Base-by-base conservation (phyloP, 2,797 vertebrate genomes). In the Sebastiscus albofasciatus region DNA sequence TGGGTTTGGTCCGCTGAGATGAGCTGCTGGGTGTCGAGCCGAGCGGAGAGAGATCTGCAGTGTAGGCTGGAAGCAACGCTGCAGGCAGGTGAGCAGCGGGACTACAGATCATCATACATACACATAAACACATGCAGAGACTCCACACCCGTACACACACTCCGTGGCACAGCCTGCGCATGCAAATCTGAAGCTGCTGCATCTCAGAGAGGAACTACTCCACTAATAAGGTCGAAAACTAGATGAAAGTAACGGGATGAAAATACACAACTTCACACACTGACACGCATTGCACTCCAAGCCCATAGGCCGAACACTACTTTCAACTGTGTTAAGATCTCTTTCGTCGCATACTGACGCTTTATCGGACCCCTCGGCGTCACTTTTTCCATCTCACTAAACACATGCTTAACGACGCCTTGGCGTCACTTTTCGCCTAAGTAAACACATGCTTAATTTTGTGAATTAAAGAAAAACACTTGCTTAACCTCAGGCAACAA, bases 1-100 rank as follows among this genome's bases (percentile, higher is more conserved):
- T 90, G 67, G 81, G 81, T 87, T 86, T 77, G 67, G 72, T 81
- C 89, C 72, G 1, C 67, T 49, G 85, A 87, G 88, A 89, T 61
- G 60, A 83, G 55, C 65, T 66, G 72, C 78, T 42, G 66, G 49
- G 64, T 59, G 2, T 36, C 7, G 12, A 77, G 58, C 71, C 31
- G 58, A 67, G 60, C 10, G 20, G 55, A 76, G 22, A 67, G 31
- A 88, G n/a, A 81, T 67, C 33, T 75, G 68, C 67, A 26, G 71
- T 24, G 34, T 6, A 11, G 39, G 74, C 83, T 87, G 67, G 24
- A 81, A 75, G 88, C 82, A 16, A 24, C 0, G 55, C 84, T 87
- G 66, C 82, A 84, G 82, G 85, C 84, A 75, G 72, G 73, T 67
- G 60, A 82, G 58, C 16, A 20, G 5, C 36, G 61, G 46, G 39